Evolutionary conservation across 53 echinoderm and acorn worm species (phyloP), one percentile per base, ranked within the genome.

Genomic region (Antedon mediterranea): DNA sequence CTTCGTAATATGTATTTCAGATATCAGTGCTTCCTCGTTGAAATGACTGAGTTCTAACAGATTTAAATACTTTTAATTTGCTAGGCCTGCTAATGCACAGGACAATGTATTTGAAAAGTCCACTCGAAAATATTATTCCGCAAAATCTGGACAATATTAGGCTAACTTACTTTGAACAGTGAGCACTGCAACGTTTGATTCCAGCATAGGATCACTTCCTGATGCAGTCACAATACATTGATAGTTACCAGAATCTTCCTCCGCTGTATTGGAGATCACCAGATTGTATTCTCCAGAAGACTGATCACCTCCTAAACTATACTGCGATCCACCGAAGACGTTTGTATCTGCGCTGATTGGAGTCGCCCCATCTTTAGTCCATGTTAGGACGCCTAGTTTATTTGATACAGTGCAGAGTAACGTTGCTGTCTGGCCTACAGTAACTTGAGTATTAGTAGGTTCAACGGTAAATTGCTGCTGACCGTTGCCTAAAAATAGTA

Each of bases 331-430:
- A 73, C 87, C 82, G 37, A 89, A 84, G 78, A 95, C 87, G 74
- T 32, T 73, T 5, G 79, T 42, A 0, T 91, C 88, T 7, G 73
- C 75, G 37, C 83, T 86, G 33, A 95, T 75, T 0, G 90, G 89
- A 6, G 76, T 71, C 29, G 32, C 71, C 18, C 77, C 75, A 37
- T 84, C 82, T 34, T 82, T 85, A 0, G 83, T 82, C 91, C 95
- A 95, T n/a, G 89, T 87, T 0, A 87, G 43, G 11, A 82, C 44
- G 4, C 95, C 95, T 30, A 83, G 82, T 37, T 89, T 85, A 43
- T 82, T 74, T 7, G 87, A 71, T 11, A 95, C 83, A 7, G 95
- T 81, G 43, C 95, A 95, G 23, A 76, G 34, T 6, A 95, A 76
- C 13, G 80, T 77, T 8, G 80, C 83, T 7, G 85, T 79, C 32